Evolutionary conservation across 1,140 invertebrate genomes (phyloP).

Genomic region (Mesaphorura yosii): DNA sequence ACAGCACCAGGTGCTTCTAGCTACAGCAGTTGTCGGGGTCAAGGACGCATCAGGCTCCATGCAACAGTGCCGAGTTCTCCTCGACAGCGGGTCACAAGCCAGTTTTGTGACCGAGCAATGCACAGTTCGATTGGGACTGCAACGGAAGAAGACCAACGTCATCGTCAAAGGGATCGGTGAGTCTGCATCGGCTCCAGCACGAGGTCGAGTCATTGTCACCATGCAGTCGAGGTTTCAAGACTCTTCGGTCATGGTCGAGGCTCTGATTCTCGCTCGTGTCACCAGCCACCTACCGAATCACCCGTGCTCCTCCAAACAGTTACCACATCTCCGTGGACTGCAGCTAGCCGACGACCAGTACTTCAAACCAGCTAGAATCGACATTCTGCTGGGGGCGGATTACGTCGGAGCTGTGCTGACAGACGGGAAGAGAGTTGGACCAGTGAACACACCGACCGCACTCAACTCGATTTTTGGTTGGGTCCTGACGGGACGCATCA

Average conservation of each 20-base stretch:
- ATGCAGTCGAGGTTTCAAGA: neutral
- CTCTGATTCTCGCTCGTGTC: neutral
- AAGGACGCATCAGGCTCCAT: neutral
- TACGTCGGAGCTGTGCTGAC: neutral
- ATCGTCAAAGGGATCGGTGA: neutral
- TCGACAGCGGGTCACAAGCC: slow-evolving; percentile 3
- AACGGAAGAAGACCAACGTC: neutral
- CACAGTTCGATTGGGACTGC: neutral
- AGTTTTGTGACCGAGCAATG: slow-evolving; percentile 5
- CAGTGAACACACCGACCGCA: neutral
- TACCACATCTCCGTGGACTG: neutral
- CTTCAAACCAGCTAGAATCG: neutral
- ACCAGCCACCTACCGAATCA: neutral
- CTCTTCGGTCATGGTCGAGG: neutral
- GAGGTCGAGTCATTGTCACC: neutral
- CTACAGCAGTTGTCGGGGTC: neutral
- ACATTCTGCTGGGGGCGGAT: slow-evolving; percentile 10
- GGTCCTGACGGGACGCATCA: neutral
- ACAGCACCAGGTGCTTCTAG: neutral
- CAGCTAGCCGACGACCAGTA: slow-evolving; percentile 2
- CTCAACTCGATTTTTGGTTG: slow-evolving; percentile 6
- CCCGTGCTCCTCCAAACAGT: neutral
- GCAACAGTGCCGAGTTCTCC: neutral
- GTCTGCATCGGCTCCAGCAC: neutral
- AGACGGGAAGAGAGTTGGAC: neutral